phyloP scores from a whole-genome alignment of 2,113 vertebrate species.

The Axis porcinus region DNA sequence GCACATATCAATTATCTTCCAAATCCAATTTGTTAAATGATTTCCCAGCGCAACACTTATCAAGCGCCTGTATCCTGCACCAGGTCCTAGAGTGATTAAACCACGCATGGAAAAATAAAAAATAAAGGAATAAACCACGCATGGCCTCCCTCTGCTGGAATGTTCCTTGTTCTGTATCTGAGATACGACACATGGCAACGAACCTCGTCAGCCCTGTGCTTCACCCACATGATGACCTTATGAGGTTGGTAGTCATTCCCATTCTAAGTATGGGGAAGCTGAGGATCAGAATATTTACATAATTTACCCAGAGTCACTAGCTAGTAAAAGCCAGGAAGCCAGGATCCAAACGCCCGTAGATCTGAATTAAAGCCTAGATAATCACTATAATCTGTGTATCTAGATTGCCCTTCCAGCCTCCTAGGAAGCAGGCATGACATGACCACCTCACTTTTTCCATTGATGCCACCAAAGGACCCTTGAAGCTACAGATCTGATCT shows the following conservation, averaged over 20 bases:
- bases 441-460: not conserved
- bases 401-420: not conserved
- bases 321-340: not conserved
- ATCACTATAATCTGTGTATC: accelerated
- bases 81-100: accelerated
- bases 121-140: no score
- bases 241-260: not conserved
- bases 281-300: not conserved
- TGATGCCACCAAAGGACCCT: accelerated
- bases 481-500: not conserved
- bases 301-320: not conserved
- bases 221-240: accelerated
- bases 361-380: not conserved
- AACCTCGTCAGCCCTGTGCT: accelerated
- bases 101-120: no score
- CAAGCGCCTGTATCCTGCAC: accelerated
- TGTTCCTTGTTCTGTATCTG: not conserved
- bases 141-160: accelerated
- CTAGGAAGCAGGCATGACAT: accelerated
- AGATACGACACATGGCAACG: accelerated
- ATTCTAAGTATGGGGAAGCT: not conserved
- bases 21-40: not conserved
- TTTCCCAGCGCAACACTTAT: accelerated
- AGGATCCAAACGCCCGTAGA: accelerated
- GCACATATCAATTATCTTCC: accelerated